A percentile compares a stretch with the other conserved stretches of the same genome.
Conservation (phyloP, 1,140 invertebrate species). For the Hylaeus volcanicus region DNA sequence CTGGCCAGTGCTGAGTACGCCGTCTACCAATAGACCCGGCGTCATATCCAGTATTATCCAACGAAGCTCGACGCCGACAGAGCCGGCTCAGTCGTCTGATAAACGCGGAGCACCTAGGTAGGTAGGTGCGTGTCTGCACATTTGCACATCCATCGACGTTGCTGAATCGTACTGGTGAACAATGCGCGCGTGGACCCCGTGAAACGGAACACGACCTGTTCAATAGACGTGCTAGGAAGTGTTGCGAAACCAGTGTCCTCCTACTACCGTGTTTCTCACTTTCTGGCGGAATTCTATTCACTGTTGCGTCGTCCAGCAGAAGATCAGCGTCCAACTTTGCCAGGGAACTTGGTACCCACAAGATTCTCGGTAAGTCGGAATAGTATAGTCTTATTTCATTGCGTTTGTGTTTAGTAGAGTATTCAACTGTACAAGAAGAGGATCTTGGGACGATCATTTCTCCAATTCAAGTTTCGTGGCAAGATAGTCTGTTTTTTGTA, state of each 20-base stretch:
- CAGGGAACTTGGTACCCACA: background rate
- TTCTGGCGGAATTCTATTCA: background rate
- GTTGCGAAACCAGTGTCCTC: slow-evolving; percentile 27
- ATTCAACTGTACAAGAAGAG: no score
- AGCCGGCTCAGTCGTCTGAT: slow-evolving; percentile 61
- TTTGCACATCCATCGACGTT: slow-evolving; percentile 33
- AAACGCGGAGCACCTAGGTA: slow-evolving; percentile 60
- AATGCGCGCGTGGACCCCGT: slow-evolving; percentile 26
- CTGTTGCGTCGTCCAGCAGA: background rate
- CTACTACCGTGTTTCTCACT: background rate
- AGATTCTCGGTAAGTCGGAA: background rate
- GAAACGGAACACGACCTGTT: slow-evolving; percentile 31
- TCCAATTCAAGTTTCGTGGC: no score
- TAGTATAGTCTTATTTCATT: no score
- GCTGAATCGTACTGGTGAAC: slow-evolving; percentile 35
- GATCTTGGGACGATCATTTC: background rate
- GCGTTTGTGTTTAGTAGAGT: no score
- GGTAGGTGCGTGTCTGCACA: slow-evolving; percentile 30
- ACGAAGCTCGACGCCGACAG: slow-evolving; percentile 23
- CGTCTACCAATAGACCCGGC: slow-evolving; percentile 54
- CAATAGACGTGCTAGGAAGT: slow-evolving; percentile 14
- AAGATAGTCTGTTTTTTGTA: no score
- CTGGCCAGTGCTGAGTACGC: slow-evolving; percentile 47
- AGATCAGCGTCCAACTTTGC: background rate
- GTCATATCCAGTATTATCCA: slow-evolving; percentile 60